Evolutionary conservation across 1,140 invertebrate genomes (phyloP).

Genomic region (Drosophila obscura): DNA sequence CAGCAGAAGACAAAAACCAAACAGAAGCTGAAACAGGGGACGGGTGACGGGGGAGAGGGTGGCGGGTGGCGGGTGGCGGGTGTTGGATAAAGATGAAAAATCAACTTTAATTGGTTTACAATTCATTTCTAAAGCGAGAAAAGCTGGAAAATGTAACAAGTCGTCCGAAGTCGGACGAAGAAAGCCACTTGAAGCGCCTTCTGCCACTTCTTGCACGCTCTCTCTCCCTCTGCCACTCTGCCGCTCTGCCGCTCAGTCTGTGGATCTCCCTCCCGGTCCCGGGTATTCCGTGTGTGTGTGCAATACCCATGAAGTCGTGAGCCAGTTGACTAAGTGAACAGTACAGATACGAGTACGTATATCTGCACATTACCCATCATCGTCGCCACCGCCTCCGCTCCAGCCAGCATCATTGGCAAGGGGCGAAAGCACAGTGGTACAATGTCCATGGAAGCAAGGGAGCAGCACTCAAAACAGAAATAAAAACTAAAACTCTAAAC

Average conservation of each 20-base stretch:
- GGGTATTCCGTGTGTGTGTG: slow-evolving; percentile 31
- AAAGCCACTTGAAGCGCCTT: slow-evolving; percentile 54
- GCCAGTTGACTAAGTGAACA: slow-evolving; percentile 63
- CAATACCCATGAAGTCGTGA: slow-evolving; percentile 75
- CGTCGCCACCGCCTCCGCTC: slow-evolving; percentile 24
- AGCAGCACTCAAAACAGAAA: too few relatives aligned
- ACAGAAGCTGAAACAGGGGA: slow-evolving; percentile 3
- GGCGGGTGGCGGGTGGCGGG: too few relatives aligned
- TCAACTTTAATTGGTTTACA: slow-evolving; percentile 78
- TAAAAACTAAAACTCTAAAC: too few relatives aligned
- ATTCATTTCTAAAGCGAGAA: slow-evolving; percentile 74
- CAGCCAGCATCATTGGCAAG: slow-evolving; percentile 14
- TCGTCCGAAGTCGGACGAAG: slow-evolving; percentile 60
- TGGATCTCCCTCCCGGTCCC: not conserved
- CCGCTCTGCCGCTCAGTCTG: not conserved
- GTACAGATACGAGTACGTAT: slow-evolving; percentile 35
- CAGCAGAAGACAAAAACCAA: slow-evolving; percentile 15
- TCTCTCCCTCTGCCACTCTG: not conserved
- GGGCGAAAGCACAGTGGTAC: slow-evolving; percentile 53
- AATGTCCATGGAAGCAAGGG: not conserved
- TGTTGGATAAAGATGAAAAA: slow-evolving; percentile 62
- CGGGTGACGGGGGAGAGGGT: too few relatives aligned
- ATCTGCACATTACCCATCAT: slow-evolving; percentile 25
- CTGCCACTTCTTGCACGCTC: slow-evolving; percentile 12
- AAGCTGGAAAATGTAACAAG: slow-evolving; percentile 75